Conservation (phyloP, 35 echinoderm and acorn worm genomes). For the Amphiura filiformis region DNA sequence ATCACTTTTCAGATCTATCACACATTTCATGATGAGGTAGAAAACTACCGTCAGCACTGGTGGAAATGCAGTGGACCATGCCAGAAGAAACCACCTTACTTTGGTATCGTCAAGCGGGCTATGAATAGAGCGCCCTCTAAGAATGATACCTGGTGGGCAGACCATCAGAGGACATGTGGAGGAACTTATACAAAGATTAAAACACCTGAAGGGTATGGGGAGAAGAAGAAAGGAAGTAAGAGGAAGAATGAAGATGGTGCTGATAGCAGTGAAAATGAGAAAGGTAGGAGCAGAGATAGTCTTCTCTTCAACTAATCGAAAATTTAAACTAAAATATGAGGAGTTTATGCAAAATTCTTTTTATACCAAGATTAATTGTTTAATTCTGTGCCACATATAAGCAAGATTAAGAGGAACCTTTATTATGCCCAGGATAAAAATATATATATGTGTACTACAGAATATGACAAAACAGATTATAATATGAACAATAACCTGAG, state of each 20-base stretch:
- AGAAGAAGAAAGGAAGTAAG: conserved; percentile 63
- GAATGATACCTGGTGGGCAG: conserved; percentile 78
- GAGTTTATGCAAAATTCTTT: background rate
- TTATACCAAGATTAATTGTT: background rate
- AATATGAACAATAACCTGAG: too few relatives aligned
- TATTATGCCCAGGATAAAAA: background rate
- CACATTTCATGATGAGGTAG: conserved; percentile 95
- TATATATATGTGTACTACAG: background rate
- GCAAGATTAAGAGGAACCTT: too few relatives aligned
- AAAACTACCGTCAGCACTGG: conserved; percentile 85
- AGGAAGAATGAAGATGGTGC: conserved; percentile 51
- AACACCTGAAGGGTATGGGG: conserved; percentile 84
- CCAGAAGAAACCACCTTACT: conserved; percentile 66
- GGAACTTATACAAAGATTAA: conserved; percentile 85
- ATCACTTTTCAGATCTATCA: conserved; percentile 78
- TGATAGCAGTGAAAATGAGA: conserved; percentile 29
- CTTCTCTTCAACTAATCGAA: background rate
- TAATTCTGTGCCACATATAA: background rate
- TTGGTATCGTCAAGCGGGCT: conserved; percentile 75
- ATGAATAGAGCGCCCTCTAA: conserved; percentile 88
- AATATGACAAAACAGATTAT: too few relatives aligned
- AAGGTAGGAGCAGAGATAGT: background rate
- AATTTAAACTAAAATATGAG: background rate
- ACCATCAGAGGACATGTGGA: conserved; percentile 72
- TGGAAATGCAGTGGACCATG: conserved; percentile 90